Conservation (phyloP, 2,888 invertebrate species). For the Trachelus iudaicus region DNA sequence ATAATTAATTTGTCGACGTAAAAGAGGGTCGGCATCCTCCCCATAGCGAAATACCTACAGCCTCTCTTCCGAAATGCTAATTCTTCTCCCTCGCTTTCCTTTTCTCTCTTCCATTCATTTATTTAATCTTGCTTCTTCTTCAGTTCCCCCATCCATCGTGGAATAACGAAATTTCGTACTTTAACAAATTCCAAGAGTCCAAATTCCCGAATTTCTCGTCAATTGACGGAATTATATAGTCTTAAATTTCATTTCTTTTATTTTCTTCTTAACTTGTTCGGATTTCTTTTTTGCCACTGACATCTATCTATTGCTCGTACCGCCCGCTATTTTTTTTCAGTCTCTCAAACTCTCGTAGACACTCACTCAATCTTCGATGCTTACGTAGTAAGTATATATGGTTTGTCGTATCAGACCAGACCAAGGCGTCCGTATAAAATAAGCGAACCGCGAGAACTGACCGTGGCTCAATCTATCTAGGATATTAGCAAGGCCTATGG, state of each 20-base stretch:
- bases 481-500: not conserved
- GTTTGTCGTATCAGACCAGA: not conserved
- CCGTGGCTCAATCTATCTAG: not conserved
- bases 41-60: not conserved
- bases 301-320: not conserved
- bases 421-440: not conserved
- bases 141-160: not conserved
- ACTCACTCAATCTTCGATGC: not conserved
- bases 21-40: not conserved
- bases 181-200: not conserved
- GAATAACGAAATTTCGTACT: not conserved
- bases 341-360: not conserved
- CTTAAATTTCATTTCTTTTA: not conserved
- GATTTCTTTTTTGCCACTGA: not conserved
- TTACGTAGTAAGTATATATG: not conserved
- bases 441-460: not conserved
- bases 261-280: not conserved
- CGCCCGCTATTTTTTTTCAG: not conserved
- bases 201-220: not conserved
- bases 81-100: not conserved
- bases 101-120: not conserved
- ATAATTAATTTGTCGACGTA: not conserved
- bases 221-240: not conserved
- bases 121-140: not conserved
- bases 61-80: not conserved